Evolutionary conservation across 2,888 invertebrate genomes (phyloP), one percentile per base, ranked within the genome.

Genomic region (Perdita meconis): DNA sequence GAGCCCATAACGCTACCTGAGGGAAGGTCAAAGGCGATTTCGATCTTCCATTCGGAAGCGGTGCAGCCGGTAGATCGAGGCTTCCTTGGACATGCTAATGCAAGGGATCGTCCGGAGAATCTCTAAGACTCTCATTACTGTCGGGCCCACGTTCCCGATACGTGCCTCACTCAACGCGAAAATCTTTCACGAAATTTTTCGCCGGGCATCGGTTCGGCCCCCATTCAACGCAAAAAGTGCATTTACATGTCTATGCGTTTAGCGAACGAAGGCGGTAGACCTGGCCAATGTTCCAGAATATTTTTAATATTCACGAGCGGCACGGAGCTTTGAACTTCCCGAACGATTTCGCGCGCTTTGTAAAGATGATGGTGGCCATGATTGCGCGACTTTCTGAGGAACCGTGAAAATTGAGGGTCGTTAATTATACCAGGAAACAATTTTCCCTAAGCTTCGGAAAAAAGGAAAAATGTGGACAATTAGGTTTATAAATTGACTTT

Each of bases 71-170:
- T 72, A 16, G 44, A 63, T 26, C 63, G 68, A 40, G 24, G 22
- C 55, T 13, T 65, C 59, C 53, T 51, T 78, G 61, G 75, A 84
- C 84, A 86, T 88, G 88, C 86, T 88, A 87, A 89, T 86, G 69
- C 50, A 13, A 36, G 22, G 47, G 75, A 65, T 65, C 72, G 61
- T 36, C 74, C 63, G 72, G 72, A 36, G 57, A 47, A 60, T 51
- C 75, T 60, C 66, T 89, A 89, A 89, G 84, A 86, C 85, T 85
- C 85, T 85, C 82, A 86, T 88, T 80, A 73, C 78, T 53, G 70
- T 82, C 88, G 57, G 47, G 55, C 73, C 80, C 89, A 89, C 88
- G 89, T 88, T 82, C 68, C 42, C 56, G 64, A 81, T 84, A 85
- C 89, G 87, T 89, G 87, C 80, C 78, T 13, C 38, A 26, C n/a